Percentiles rank a stretch among this genome's conserved stretches.
Evolutionary conservation across 2,797 vertebrate species (phyloP).

Genomic region (Leuciscus waleckii): DNA sequence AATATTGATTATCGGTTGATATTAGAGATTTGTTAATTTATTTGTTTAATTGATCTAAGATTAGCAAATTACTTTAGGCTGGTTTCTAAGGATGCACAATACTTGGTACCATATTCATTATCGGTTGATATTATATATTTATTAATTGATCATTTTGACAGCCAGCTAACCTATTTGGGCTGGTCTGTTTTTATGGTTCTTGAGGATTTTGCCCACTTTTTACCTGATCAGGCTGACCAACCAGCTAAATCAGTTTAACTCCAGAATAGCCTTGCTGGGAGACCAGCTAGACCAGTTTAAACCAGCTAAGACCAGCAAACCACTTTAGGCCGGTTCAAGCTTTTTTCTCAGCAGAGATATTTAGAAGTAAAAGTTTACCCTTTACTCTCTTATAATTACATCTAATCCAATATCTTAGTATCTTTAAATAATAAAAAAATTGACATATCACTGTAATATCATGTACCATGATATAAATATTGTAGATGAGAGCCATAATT

Average conservation of each 20-base stretch:
- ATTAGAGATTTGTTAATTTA: not conserved
- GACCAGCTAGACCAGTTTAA: not conserved
- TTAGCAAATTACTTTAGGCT: not conserved
- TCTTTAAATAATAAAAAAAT: not conserved
- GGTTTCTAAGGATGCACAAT: not conserved
- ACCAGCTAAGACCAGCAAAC: not conserved
- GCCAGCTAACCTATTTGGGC: not conserved
- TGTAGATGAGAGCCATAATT: not conserved
- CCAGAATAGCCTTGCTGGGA: not conserved
- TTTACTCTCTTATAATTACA: not conserved
- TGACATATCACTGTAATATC: not conserved
- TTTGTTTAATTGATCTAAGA: not conserved
- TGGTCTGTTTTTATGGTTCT: slow-evolving; percentile 14
- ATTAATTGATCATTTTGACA: not conserved
- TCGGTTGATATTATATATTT: not conserved
- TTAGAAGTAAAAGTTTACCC: not conserved
- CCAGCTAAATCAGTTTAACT: not conserved
- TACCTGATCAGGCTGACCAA: not conserved
- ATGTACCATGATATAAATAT: not conserved
- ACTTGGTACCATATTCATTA: not conserved
- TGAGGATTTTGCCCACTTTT: not conserved
- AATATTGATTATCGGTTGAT: not conserved
- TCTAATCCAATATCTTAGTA: not conserved
- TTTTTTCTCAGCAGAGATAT: not conserved
- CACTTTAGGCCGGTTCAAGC: not conserved